These are phyloP conservation scores for Hirundo rustica DNA, from an alignment of 2,797 vertebrate species.

Conservation along the genomic window DNA sequence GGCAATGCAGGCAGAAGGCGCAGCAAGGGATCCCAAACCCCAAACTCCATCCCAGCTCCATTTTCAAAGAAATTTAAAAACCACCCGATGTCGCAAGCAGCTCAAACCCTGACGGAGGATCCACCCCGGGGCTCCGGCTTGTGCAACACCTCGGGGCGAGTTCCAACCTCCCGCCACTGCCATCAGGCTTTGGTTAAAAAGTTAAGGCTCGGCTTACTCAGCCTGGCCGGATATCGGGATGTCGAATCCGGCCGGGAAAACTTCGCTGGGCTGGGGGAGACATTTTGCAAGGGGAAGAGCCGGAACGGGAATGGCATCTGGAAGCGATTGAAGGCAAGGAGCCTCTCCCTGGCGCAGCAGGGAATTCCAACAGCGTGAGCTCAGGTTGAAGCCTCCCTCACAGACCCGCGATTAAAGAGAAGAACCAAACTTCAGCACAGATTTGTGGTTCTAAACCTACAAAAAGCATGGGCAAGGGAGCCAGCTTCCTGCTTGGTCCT, in stretches of 20 bases:
- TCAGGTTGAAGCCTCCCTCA: conserved; percentile 58
- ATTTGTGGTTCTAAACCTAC: neutral
- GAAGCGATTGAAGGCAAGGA: conserved; percentile 57
- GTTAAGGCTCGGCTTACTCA: neutral
- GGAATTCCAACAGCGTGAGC: conserved; percentile 68
- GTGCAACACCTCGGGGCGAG: neutral
- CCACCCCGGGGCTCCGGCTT: neutral
- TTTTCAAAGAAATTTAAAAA: neutral
- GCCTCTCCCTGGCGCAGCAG: conserved; percentile 59
- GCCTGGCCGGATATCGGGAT: neutral
- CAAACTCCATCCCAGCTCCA: neutral
- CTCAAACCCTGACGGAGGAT: neutral
- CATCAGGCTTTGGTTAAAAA: neutral
- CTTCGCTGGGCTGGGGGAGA: neutral
- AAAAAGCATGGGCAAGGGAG: neutral
- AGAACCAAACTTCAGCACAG: neutral
- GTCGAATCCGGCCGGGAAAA: neutral
- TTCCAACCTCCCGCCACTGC: neutral
- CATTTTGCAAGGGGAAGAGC: conserved; percentile 33
- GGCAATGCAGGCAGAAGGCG: accelerated
- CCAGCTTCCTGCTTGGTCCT: neutral
- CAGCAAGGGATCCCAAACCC: neutral
- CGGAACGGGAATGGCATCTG: conserved; percentile 46
- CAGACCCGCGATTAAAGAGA: neutral
- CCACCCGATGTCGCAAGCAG: neutral